These are phyloP conservation scores for Falco rusticolus DNA, from an alignment of 2,797 vertebrate species.

Conservation along the genomic window DNA sequence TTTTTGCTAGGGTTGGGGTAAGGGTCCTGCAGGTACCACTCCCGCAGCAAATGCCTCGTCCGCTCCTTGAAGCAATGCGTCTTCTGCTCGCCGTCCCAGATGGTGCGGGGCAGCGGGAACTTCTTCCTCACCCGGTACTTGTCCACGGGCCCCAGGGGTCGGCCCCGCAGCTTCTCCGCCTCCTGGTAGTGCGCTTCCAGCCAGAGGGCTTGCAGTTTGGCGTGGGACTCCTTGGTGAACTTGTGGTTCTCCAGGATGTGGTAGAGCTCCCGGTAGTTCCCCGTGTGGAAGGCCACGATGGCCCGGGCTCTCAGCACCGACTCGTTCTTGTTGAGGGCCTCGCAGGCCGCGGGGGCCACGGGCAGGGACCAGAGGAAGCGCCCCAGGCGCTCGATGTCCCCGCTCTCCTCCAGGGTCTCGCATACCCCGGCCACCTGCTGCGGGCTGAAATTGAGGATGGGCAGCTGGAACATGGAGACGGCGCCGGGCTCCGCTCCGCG, in stretches of 20 bases:
- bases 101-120: conserved; percentile 97
- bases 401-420: conserved; percentile 99
- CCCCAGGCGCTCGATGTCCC: conserved; percentile 96
- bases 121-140: conserved; percentile 99
- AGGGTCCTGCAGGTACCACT: conserved; percentile 99
- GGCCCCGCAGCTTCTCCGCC: conserved; percentile 96
- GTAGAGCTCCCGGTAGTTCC: conserved; percentile 98
- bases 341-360: conserved; percentile 96
- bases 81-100: conserved; percentile 99
- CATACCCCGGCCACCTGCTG: conserved; percentile 99
- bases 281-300: conserved; percentile 97
- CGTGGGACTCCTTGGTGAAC: conserved; percentile 99
- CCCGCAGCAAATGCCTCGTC: conserved; percentile 95
- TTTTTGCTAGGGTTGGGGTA: conserved; percentile 99
- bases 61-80: conserved; percentile 99
- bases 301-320: conserved; percentile 94
- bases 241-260: conserved; percentile 98
- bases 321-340: conserved; percentile 98
- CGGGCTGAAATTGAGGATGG: conserved; percentile 98
- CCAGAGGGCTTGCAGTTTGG: conserved; percentile 98
- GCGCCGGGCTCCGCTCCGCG: conserved; percentile 49
- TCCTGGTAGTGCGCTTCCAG: conserved; percentile 98
- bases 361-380: conserved; percentile 99
- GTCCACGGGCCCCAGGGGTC: conserved; percentile 97
- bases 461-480: conserved; percentile 98